Percentiles rank a stretch among this genome's conserved stretches.
Conservation (phyloP, 2,797 vertebrate species). For the Ateles fusciceps region DNA sequence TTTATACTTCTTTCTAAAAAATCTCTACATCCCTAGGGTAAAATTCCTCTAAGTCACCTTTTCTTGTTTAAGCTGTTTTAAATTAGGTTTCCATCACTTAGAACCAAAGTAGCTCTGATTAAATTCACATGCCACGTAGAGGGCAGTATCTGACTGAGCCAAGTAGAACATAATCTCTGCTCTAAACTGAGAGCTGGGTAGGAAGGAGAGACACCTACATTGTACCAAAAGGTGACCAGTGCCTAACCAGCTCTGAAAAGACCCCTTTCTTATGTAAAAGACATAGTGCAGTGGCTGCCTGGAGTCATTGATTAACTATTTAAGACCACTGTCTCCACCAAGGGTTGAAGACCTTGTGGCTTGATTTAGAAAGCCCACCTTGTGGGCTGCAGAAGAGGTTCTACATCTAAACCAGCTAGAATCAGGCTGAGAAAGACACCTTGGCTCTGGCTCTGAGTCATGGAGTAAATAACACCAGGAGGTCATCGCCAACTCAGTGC, state of each 20-base stretch:
- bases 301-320: background rate
- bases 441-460: background rate
- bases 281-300: fast-evolving
- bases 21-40: background rate
- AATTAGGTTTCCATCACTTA: background rate
- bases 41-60: background rate
- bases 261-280: background rate
- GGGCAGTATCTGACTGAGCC: background rate
- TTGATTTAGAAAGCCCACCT: background rate
- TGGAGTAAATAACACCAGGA: background rate
- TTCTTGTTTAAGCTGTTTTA: constrained; percentile 9
- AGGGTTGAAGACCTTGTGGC: background rate
- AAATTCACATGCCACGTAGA: background rate
- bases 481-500: too few relatives aligned
- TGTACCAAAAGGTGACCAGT: fast-evolving
- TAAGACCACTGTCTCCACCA: background rate
- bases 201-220: background rate
- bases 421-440: background rate
- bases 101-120: background rate
- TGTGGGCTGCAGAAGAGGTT: too few relatives aligned
- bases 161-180: background rate
- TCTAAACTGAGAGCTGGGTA: background rate
- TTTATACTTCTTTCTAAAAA: constrained; percentile 31
- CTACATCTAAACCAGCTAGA: background rate
- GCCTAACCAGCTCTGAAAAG: background rate